These are phyloP conservation scores for Parambassis ranga DNA, from an alignment of 2,797 vertebrate species.

Conservation along the genomic window DNA sequence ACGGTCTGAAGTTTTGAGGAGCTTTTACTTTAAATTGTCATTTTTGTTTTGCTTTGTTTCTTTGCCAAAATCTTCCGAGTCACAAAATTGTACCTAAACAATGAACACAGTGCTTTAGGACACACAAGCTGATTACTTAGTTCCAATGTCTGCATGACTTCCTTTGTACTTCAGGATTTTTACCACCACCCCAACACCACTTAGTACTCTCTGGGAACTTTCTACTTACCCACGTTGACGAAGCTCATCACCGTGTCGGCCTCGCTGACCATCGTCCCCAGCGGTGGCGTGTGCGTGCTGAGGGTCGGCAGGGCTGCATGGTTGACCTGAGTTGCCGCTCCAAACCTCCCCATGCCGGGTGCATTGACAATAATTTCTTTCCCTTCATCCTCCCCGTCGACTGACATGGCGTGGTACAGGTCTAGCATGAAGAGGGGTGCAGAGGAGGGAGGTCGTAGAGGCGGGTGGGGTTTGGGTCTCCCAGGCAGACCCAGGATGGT, in stretches of 20 bases:
- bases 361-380: conserved; percentile 62
- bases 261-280: conserved; percentile 85
- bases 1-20: not conserved
- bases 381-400: conserved; percentile 77
- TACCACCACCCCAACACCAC: too few species aligned
- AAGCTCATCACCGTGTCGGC: conserved; percentile 97
- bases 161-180: too few species aligned
- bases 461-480: conserved; percentile 83
- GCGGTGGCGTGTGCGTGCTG: conserved; percentile 82
- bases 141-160: conserved; percentile 8
- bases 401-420: conserved; percentile 90
- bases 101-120: too few species aligned
- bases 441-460: conserved; percentile 82
- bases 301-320: conserved; percentile 81
- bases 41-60: too few species aligned
- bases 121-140: too few species aligned
- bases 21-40: too few species aligned
- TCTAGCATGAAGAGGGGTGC: conserved; percentile 96
- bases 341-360: conserved; percentile 35
- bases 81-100: too few species aligned
- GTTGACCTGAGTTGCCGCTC: conserved; percentile 58
- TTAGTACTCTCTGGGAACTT: not conserved
- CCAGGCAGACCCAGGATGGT: conserved; percentile 89
- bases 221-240: conserved; percentile 92
- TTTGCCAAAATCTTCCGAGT: not conserved